Base-by-base conservation (phyloP, 1,140 invertebrate genomes). In the Phocides pigmalion region DNA sequence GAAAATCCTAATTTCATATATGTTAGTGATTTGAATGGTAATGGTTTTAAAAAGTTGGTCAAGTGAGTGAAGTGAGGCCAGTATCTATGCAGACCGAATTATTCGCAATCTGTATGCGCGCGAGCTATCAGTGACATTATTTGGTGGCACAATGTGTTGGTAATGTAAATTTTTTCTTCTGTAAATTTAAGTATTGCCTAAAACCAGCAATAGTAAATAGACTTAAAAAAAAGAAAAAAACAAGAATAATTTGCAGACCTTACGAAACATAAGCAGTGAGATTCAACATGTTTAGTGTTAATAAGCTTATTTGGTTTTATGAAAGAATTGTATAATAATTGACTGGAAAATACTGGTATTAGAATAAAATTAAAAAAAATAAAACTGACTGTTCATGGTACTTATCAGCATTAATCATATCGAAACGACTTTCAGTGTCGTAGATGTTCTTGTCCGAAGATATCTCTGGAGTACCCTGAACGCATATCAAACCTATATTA, bases 1-100 rank as follows among this genome's bases (percentile, higher is more conserved):
- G 19, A 32, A 49, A 9, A 49, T 15, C 54, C 70, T 42, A 61
- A 66, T 70, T 66, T 70, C 35, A 53, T 41, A 50, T 64, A 47
- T 32, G n/a, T 64, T 47, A 61, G 56, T 70, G 77, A 59, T 70
- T 65, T 58, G 85, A 81, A 87, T 88, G 64, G 69, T 79, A 88
- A 89, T 81, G 79, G 70, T 35, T 61, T 64, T 89, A 79, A 86
- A 87, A 79, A 81, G 81, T 86, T 79, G 85, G 81, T 77, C 85
- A 86, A 74, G 67, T 70, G 74, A 68, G 62, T 76, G 72, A 74
- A 69, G 70, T 70, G 71, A 78, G 70, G 65, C 65, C 49, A 62
- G 41, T 74, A 64, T 46, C 39, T 65, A 66, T 67, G 47, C 62
- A 74, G 54, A 64, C 53, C 62, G 63, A 39, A 68, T 77, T 77